Percentiles rank a stretch among this genome's conserved stretches.
Conservation (phyloP, 1,140 invertebrate genomes). For the Tribolium castaneum region DNA sequence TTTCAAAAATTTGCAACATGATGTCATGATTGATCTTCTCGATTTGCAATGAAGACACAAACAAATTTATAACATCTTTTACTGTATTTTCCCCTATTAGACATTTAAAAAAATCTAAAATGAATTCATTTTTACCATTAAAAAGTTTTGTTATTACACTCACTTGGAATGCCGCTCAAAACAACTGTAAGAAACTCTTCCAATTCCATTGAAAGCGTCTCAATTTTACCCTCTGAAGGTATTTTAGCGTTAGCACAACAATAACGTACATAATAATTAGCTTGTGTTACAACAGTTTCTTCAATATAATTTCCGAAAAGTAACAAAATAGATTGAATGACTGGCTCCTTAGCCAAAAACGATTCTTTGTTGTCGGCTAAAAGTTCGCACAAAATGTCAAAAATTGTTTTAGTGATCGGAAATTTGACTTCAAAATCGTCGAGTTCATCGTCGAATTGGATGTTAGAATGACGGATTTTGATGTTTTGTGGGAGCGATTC, state of each 20-base stretch:
- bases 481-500: constrained; percentile 48
- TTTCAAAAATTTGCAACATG: constrained; percentile 60
- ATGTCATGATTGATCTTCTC: constrained; percentile 61
- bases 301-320: constrained; percentile 55
- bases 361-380: constrained; percentile 55
- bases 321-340: constrained; percentile 58
- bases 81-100: constrained; percentile 51
- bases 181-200: constrained; percentile 53
- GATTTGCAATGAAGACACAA: constrained; percentile 59
- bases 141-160: neutral
- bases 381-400: constrained; percentile 60
- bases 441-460: constrained; percentile 59
- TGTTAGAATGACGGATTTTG: constrained; percentile 38
- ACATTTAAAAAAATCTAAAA: constrained; percentile 53
- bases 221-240: constrained; percentile 47
- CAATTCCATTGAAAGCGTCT: constrained; percentile 52
- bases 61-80: constrained; percentile 48
- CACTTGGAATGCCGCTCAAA: constrained; percentile 50
- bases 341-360: constrained; percentile 56
- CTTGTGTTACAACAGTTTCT: constrained; percentile 46
- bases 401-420: constrained; percentile 57
- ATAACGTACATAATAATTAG: constrained; percentile 47
- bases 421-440: constrained; percentile 60
- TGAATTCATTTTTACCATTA: neutral
- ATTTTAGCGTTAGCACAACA: constrained; percentile 51